These are phyloP conservation scores for Aurelia sp. DNA, from an alignment of 30 jellyfish, hydroid and myxozoan genomes.

Conservation along the genomic window DNA sequence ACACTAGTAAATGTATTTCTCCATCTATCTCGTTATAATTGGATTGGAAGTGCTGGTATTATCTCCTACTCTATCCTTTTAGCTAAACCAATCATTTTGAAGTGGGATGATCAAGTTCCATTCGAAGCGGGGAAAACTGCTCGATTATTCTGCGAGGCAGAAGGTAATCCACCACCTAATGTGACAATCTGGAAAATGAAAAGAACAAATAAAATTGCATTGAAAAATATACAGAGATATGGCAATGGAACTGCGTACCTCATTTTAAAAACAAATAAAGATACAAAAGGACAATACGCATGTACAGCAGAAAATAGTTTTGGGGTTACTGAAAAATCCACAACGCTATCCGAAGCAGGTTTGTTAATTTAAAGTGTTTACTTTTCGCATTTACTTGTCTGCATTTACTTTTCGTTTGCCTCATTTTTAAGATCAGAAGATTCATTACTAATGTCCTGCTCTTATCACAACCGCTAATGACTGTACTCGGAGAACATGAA, in stretches of 20 bases:
- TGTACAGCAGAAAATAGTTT: conserved; percentile 55
- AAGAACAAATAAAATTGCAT: not conserved
- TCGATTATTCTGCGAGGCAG: conserved; percentile 59
- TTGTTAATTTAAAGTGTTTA: not conserved
- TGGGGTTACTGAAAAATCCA: conserved; percentile 16
- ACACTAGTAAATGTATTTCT: no score
- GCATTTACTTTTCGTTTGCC: no score
- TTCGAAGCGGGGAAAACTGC: conserved; percentile 15
- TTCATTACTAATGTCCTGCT: no score
- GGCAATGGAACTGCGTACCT: conserved; percentile 65
- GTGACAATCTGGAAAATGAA: conserved; percentile 12
- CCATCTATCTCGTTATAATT: no score
- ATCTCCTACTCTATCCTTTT: not conserved
- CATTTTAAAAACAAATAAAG: not conserved
- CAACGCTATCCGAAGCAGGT: conserved; percentile 16
- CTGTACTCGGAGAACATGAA: no score
- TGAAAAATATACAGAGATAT: conserved; percentile 8
- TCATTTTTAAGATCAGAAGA: no score
- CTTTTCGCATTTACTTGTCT: no score
- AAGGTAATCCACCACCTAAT: conserved; percentile 72
- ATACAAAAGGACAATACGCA: conserved; percentile 15
- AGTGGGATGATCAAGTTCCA: conserved; percentile 37
- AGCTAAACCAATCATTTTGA: conserved; percentile 57
- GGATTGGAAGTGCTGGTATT: no score
- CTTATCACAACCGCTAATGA: no score